Base-by-base conservation (phyloP, 2,797 vertebrate species). In the Pseudochromis fuscus region DNA sequence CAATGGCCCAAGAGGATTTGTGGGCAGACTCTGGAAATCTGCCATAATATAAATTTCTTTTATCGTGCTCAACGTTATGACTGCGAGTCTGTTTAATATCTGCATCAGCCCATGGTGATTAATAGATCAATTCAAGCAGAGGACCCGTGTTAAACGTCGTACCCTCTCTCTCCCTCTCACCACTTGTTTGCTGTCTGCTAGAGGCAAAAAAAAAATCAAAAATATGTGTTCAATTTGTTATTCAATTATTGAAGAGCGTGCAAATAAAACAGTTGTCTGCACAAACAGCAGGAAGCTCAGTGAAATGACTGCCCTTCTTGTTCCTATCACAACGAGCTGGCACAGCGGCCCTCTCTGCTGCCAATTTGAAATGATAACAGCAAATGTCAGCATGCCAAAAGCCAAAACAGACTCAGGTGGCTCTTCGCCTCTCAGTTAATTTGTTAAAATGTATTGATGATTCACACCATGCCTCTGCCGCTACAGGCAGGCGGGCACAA, bases 321-420 rank as follows among this genome's bases (percentile, higher is more conserved):
- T 53, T 48, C 33, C 31, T 30, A 19, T 44, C 27, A 72, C 63
- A 67, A 57, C 18, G 40, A 80, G 28, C 55, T 44, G 52, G 24
- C 66, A 46, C 21, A 53, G 51, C 48, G 12, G 38, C 31, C 21
- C 10, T 53, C 19, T 67, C 38, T 18, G 66, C 68, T 63, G 38
- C 69, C 65, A 74, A n/a, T 75, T 45, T 64, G 15, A 74, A 81
- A 40, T 49, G 23, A 82, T 46, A 52, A 60, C 67, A 67, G 30
- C 30, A 79, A 79, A 81, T 67, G 60, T 75, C 57, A 67, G 64
- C 69, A 65, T 45, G 73, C 48, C 46, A 40, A 55, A 23, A 79
- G 53, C 67, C 52, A 38, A 35, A 85, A 69, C 57, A 70, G 44
- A 60, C 51, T 42, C 6, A 6, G 18, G 35, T 31, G 24, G 61